A percentile compares a stretch with the other conserved stretches of the same genome.
Evolutionary conservation across 2,113 vertebrate genomes (phyloP).

Genomic region (human): GRCh38 chr1:11188501-11189000

Average conservation of each 20-base stretch:
- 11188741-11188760: not conserved
- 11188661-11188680: not conserved
- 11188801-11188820: not conserved
- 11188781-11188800: conserved; percentile 41
- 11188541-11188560: not conserved
- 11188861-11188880: not conserved
- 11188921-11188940: not conserved
- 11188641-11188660: not conserved
- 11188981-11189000: not conserved
- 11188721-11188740: not conserved
- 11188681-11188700: not conserved
- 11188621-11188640: not conserved
- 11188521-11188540: not conserved
- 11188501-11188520: not conserved
- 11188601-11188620: not conserved
- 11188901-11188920: not conserved
- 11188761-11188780: conserved; percentile 9
- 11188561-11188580: not conserved
- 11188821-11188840: not conserved
- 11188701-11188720: not conserved
- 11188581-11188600: not conserved
- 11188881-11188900: not conserved
- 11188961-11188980: not conserved
- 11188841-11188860: conserved; percentile 3
- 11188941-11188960: conserved; percentile 26